Evolutionary conservation across 2,888 invertebrate genomes (phyloP), one percentile per base, ranked within the genome.

Genomic region (Andrena minutula): DNA sequence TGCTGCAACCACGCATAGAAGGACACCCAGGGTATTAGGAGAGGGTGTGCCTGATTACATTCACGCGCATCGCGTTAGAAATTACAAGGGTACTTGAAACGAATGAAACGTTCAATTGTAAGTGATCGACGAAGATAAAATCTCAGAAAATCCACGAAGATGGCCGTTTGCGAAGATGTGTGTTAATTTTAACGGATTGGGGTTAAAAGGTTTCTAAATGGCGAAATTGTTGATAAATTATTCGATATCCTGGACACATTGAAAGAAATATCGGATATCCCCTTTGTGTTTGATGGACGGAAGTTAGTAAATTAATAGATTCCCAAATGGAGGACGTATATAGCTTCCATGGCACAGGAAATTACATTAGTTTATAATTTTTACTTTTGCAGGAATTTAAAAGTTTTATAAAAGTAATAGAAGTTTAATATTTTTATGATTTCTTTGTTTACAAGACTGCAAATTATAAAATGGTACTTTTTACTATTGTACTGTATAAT

Each of bases 11-110:
- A 5, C 69, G 41, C 23, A 28, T 23, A 53, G 26, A 64, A 16
- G 30, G 58, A 8, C 35, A 5, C 23, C 16, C 32, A 10, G 35
- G 10, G 35, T 41, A 0, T 41, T 12, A 41, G 41, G 30, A 28
- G 41, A 20, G 23, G 23, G 12, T 61, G 23, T 32, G 60, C 65
- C 73, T 74, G 75, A 78, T 61, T 66, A 61, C 66, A 20, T 35
- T 30, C 12, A 20, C 51, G n/a, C 20, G 12, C 6, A 8, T 32
- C 7, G 73, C 23, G 65, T 56, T 16, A 30, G 20, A 63, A 70
- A 69, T 51, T 35, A 26, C 35, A 53, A 26, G 12, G 69, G 28
- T 28, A 51, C 10, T 23, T 26, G 10, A 20, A 20, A 28, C 32
- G 65, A 60, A 41, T 20, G n/a, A 49, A 75, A 75, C 56, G n/a